Evolutionary conservation across 2,888 invertebrate species (phyloP), one percentile per base, ranked within the genome.

Genomic region (Apamea monoglypha): DNA sequence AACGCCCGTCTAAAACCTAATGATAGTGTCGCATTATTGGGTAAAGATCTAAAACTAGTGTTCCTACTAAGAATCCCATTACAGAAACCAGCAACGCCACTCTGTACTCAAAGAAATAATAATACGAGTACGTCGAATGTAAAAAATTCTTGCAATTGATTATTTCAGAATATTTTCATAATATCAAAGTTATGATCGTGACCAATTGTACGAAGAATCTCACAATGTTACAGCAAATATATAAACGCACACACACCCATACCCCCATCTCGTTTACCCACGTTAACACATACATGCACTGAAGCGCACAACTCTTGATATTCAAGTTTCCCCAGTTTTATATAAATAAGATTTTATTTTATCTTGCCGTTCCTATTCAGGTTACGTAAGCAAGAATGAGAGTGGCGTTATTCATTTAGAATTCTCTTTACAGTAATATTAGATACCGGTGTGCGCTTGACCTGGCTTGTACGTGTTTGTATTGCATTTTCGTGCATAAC

Each of bases 381-480:
- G 63, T 36, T 74, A 84, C 61, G 47, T 59, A 61, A 21, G 56
- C 32, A 72, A 66, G 68, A 82, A 70, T 74, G 63, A 64, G 70
- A 74, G 71, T 63, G 56, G 71, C 53, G 59, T 76, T 84, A 87
- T 87, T 87, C 68, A 85, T 85, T 87, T 79, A 84, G 71, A 76
- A 84, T 85, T 85, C 84, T 63, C 76, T 85, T 80, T 84, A 72
- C 64, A 69, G 64, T 74, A 72, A 87, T 87, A 74, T 74, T 63
- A 84, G 76, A 66, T 69, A 76, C 29, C 16, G 36, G 68, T 71
- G 25, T 74, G 40, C 84, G 32, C 68, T 61, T 79, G 84, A 79
- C 79, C 76, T 79, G 18, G 59, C 59, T 40, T 21, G 21, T 25
- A 76, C 53, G 71, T 79, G 71, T 78, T 85, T 79, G 83, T 78